Base-by-base conservation (phyloP, 2,797 vertebrate species). In the Chaunax sp. region DNA sequence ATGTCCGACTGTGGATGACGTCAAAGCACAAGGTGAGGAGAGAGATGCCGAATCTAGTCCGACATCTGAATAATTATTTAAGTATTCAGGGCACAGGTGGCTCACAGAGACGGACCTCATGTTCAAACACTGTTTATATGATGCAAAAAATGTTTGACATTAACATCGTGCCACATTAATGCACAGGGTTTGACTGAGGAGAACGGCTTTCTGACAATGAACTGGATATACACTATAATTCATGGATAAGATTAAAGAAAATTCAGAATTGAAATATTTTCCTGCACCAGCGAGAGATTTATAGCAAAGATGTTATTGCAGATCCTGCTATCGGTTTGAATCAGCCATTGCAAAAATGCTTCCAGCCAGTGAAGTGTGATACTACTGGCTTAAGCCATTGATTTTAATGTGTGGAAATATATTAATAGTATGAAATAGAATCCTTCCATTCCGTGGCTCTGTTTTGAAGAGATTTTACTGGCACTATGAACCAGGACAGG, bases 1-100 rank as follows among this genome's bases (percentile, higher is more conserved):
- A 0, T 99, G 98, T 82, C 96, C 97, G 0, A 96, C 97, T 57
- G 97, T 99, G 78, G 98, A 99, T 66, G 98, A 99, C 23, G 95
- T 98, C 81, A 99, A 99, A 90, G 97, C 97, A 60, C 97, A 99
- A 96, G 98, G 98, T 99, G 89, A 93, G 87, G 54, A 64, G 10
- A 43, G 50, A 77, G 62, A 65, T 35, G 14, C 14, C 19, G 25
- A 18, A 19, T 18, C 5, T 35, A 65, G 61, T 69, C 45, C 25
- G 65, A 22, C 6, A 44, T 44, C 51, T 58, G 64, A 72, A 54
- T 72, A 50, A 50, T 65, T 44, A 33, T 9, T 56, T 16, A 19
- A 44, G 43, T 15, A 25, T 2, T 1, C 16, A 15, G 30, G 15
- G 26, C 26, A n/a, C 57, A 47, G 26, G 49, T 38, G 47, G 44